Conservation (phyloP, 2,113 vertebrate genomes). For the Arizona elegans region DNA sequence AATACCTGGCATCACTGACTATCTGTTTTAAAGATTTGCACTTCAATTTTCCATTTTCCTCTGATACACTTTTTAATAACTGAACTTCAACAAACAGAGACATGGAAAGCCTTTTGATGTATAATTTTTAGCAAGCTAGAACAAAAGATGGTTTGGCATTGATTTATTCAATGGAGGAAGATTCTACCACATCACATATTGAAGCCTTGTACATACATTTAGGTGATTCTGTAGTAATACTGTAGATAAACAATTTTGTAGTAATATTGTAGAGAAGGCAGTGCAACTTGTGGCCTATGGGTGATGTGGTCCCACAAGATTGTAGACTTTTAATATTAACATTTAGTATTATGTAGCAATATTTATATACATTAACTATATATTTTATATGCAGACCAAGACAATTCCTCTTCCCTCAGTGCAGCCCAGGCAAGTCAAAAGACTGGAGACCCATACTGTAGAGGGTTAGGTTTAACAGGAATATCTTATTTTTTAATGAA, state of each 20-base stretch:
- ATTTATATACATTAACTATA: too few species aligned
- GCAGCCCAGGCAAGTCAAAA: too few species aligned
- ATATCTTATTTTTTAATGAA: not conserved
- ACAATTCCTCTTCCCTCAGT: too few species aligned
- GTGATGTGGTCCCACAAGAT: not conserved
- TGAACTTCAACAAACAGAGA: not conserved
- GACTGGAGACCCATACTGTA: too few species aligned
- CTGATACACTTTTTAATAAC: not conserved
- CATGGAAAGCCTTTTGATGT: not conserved
- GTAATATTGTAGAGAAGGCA: too few species aligned
- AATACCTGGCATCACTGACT: not conserved
- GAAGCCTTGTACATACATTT: not conserved
- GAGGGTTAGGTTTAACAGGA: not conserved
- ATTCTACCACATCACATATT: not conserved
- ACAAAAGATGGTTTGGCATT: not conserved
- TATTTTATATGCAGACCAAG: too few species aligned
- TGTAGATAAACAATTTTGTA: not conserved
- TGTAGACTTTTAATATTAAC: too few species aligned
- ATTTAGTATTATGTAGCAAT: not conserved
- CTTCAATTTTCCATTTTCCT: not conserved
- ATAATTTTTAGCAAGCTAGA: not conserved
- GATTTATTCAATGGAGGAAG: fast-evolving
- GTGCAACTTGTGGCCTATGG: too few species aligned
- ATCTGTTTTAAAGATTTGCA: conserved; percentile 35
- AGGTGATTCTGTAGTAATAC: not conserved